These are phyloP conservation scores for Metaphire vulgaris DNA, from an alignment of 1,140 invertebrate genomes.

Conservation along the genomic window DNA sequence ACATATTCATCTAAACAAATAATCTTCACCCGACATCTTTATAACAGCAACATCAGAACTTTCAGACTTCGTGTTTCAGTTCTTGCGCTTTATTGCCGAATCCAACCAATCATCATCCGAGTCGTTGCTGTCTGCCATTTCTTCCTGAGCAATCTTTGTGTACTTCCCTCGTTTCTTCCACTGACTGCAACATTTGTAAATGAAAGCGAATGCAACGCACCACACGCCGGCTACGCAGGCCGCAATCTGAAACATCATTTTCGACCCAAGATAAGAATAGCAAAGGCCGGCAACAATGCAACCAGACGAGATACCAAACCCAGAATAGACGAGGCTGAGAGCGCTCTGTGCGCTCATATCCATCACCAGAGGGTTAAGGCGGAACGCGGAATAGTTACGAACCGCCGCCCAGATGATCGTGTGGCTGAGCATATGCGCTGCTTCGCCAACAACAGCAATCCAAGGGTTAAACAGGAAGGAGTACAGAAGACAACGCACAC, in stretches of 20 bases:
- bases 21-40: no score
- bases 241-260: background rate
- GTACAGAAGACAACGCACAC: background rate
- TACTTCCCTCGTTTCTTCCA: background rate
- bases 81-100: background rate
- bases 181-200: conserved; percentile 9
- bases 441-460: conserved; percentile 8
- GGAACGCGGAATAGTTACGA: conserved; percentile 6
- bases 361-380: background rate
- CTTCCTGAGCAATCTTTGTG: conserved; percentile 5
- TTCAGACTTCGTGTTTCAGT: no score
- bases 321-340: conserved; percentile 3
- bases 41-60: no score
- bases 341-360: conserved; percentile 12
- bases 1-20: no score
- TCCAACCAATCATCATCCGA: background rate
- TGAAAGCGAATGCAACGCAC: conserved; percentile 6
- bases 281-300: conserved; percentile 7
- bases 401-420: conserved; percentile 3
- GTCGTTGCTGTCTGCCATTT: background rate
- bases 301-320: conserved; percentile 1
- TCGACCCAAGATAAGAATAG: background rate
- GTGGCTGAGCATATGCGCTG: background rate
- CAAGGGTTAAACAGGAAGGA: conserved; percentile 8
- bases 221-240: background rate